Conservation (phyloP, 2,113 vertebrate species). For the Vulpes vulpes region DNA sequence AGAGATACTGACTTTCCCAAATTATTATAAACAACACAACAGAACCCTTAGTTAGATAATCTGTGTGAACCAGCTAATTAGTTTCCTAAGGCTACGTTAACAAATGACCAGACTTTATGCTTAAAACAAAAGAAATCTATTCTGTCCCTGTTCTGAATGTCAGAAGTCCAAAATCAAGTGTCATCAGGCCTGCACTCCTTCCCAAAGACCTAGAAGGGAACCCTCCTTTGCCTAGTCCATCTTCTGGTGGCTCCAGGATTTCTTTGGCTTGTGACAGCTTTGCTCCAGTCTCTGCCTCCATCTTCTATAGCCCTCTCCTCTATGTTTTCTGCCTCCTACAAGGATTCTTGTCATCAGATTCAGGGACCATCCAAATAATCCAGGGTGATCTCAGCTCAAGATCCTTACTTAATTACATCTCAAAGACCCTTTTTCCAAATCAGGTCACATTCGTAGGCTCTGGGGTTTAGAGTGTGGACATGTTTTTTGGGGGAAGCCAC, state of each 20-base stretch:
- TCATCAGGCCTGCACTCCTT: background rate
- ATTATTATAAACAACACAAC: background rate
- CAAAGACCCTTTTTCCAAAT: slow-evolving; percentile 23
- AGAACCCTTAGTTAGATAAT: slow-evolving; percentile 18
- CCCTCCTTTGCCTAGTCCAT: background rate
- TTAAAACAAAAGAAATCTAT: background rate
- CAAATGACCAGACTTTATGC: background rate
- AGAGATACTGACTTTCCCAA: background rate
- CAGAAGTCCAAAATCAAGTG: background rate
- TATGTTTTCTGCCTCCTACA: background rate
- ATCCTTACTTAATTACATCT: background rate
- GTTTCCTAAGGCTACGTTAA: background rate
- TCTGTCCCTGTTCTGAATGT: background rate
- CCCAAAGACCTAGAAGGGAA: background rate
- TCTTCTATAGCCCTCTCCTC: background rate
- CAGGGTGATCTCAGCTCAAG: background rate
- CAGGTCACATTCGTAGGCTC: background rate
- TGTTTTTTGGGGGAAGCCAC: background rate
- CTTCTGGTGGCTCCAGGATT: background rate
- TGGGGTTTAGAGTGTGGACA: background rate
- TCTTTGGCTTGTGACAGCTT: background rate
- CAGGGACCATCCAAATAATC: background rate
- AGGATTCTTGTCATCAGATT: background rate
- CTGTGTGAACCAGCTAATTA: background rate
- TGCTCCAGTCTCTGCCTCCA: background rate